A percentile compares a stretch with the other conserved stretches of the same genome.
phyloP scores from a whole-genome alignment of 2,888 invertebrate species.

The Stenolophus ochropezus region DNA sequence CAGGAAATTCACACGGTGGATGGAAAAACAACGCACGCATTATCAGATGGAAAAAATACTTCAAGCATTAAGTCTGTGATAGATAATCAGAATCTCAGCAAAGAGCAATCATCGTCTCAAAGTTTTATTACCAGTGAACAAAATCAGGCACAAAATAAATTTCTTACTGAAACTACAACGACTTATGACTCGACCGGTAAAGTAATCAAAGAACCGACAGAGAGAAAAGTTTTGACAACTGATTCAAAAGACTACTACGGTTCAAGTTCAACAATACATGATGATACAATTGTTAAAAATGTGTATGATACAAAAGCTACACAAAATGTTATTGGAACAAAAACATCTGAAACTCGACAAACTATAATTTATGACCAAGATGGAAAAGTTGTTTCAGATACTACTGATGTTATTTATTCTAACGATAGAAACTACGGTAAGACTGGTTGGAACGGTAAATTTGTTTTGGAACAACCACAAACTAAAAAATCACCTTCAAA shows the following conservation, averaged over 20 bases:
- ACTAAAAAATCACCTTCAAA: constrained; percentile 1
- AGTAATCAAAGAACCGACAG: constrained; percentile 45
- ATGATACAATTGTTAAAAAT: constrained; percentile 67
- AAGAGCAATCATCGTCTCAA: constrained; percentile 18
- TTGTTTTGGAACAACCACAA: constrained; percentile 68
- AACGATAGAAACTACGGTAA: constrained; percentile 71
- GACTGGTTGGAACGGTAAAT: constrained; percentile 72
- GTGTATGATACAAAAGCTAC: constrained; percentile 70
- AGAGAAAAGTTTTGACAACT: constrained; percentile 61
- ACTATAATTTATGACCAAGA: constrained; percentile 66
- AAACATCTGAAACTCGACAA: constrained; percentile 44
- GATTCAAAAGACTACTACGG: constrained; percentile 70
- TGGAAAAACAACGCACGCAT: constrained; percentile 67
- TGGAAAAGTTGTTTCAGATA: constrained; percentile 74
- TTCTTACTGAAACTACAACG: constrained; percentile 44
- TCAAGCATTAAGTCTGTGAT: constrained; percentile 1
- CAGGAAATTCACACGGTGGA: constrained; percentile 72
- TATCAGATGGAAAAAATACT: constrained; percentile 61
- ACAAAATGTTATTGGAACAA: constrained; percentile 71
- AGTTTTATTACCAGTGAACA: constrained; percentile 43
- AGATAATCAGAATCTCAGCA: neutral
- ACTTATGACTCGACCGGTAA: constrained; percentile 26
- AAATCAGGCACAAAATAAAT: constrained; percentile 33
- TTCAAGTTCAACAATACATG: constrained; percentile 67
- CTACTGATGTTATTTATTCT: constrained; percentile 70